Conservation (phyloP, 35 echinoderm and acorn worm genomes). For the Heliocidaris tuberculata region DNA sequence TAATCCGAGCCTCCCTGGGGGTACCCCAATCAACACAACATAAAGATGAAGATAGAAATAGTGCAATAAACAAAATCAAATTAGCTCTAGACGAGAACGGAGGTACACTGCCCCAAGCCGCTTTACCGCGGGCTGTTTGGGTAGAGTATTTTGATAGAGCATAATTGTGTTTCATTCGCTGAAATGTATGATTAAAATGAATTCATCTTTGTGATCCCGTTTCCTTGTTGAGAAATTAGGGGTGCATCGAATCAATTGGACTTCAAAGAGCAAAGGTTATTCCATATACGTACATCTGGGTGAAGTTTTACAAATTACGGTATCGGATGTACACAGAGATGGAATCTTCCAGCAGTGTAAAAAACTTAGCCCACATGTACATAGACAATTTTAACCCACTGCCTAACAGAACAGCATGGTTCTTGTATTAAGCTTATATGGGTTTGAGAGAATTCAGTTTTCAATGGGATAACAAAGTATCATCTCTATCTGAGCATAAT, state of each 20-base stretch:
- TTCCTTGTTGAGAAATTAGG: neutral
- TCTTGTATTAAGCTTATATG: too few species aligned
- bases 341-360: too few species aligned
- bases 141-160: neutral
- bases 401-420: too few species aligned
- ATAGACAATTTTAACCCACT: too few species aligned
- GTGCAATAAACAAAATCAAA: neutral
- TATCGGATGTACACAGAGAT: too few species aligned
- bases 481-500: too few species aligned
- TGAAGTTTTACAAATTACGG: too few species aligned
- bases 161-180: neutral
- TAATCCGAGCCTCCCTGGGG: neutral
- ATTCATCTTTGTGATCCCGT: neutral
- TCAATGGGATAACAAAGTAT: too few species aligned
- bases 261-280: too few species aligned
- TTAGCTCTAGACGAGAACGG: neutral
- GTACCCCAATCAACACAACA: neutral
- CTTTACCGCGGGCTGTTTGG: neutral
- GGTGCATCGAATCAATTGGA: neutral
- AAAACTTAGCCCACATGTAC: too few species aligned
- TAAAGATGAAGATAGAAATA: neutral
- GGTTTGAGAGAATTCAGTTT: too few species aligned
- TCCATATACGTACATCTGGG: too few species aligned
- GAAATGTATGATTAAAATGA: slow-evolving; percentile 13
- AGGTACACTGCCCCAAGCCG: neutral